A percentile compares a stretch with the other conserved stretches of the same genome.
Conservation (phyloP, 2,113 vertebrate genomes). For the Paralichthys olivaceus region DNA sequence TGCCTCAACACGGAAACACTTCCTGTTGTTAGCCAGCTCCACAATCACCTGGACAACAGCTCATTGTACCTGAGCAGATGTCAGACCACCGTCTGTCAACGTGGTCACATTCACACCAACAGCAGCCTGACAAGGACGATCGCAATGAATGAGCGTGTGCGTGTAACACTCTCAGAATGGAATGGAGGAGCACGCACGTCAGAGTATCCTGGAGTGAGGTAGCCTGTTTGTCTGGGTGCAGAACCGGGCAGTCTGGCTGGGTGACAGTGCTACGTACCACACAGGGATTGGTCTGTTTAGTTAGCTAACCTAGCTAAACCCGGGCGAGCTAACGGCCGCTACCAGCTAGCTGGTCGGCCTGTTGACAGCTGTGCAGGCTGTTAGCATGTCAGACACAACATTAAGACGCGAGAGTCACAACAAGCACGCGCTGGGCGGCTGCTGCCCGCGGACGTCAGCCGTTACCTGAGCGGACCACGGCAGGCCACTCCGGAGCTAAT, state of each 20-base stretch:
- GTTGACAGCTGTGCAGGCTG: rapidly evolving
- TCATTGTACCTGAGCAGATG: too few relatives aligned
- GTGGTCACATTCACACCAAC: background rate
- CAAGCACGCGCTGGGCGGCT: background rate
- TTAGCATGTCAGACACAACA: too few relatives aligned
- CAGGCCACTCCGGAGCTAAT: conserved; percentile 55
- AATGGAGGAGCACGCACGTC: conserved; percentile 55
- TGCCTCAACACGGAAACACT: background rate
- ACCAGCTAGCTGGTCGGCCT: background rate
- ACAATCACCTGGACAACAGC: background rate
- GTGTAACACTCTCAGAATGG: conserved; percentile 45
- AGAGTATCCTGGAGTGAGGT: conserved; percentile 51
- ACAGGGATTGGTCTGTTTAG: conserved; percentile 64
- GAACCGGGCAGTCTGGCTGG: conserved; percentile 40
- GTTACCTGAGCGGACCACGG: background rate
- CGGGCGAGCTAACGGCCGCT: conserved; percentile 18
- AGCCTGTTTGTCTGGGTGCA: conserved; percentile 23
- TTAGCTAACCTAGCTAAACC: conserved; percentile 42
- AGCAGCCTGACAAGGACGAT: background rate
- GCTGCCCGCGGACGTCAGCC: background rate
- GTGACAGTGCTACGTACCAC: conserved; percentile 70
- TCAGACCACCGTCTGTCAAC: background rate
- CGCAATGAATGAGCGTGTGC: background rate
- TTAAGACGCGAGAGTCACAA: background rate
- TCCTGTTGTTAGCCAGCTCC: background rate